Evolutionary conservation across 2,888 invertebrate species (phyloP).

Genomic region (Morpho deidamia): DNA sequence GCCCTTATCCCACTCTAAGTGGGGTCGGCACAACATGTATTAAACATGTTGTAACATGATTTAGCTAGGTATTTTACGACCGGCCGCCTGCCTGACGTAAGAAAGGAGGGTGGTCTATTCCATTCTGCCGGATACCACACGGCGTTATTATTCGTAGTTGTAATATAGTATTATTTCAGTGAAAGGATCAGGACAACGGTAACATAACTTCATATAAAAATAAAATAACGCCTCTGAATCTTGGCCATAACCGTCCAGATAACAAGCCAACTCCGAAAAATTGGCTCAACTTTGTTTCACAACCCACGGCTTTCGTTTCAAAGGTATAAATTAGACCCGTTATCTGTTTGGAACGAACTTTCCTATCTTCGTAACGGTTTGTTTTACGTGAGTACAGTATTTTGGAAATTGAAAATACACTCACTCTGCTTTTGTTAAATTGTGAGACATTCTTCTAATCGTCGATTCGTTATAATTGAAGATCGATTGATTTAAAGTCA

Average conservation of each 20-base stretch:
- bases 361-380: constrained; percentile 44
- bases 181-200: not conserved
- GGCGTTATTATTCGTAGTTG: too few relatives aligned
- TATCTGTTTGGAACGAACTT: constrained; percentile 54
- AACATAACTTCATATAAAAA: constrained; percentile 19
- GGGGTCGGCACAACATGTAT: too few relatives aligned
- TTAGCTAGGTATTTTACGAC: too few relatives aligned
- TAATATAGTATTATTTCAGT: not conserved
- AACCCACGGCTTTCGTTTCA: constrained; percentile 36
- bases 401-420: constrained; percentile 45
- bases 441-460: too few relatives aligned
- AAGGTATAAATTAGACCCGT: constrained; percentile 58
- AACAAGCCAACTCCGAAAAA: constrained; percentile 32
- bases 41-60: too few relatives aligned
- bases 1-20: too few relatives aligned
- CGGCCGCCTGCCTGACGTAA: too few relatives aligned
- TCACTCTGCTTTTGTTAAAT: not conserved
- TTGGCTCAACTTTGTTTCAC: constrained; percentile 29
- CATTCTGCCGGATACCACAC: too few relatives aligned
- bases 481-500: too few relatives aligned
- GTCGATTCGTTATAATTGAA: too few relatives aligned
- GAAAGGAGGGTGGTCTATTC: too few relatives aligned
- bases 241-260: constrained; percentile 25
- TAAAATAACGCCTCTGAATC: constrained; percentile 17
- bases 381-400: constrained; percentile 43